phyloP scores from a whole-genome alignment of 2,113 vertebrate species.

The Oryzias celebensis region DNA sequence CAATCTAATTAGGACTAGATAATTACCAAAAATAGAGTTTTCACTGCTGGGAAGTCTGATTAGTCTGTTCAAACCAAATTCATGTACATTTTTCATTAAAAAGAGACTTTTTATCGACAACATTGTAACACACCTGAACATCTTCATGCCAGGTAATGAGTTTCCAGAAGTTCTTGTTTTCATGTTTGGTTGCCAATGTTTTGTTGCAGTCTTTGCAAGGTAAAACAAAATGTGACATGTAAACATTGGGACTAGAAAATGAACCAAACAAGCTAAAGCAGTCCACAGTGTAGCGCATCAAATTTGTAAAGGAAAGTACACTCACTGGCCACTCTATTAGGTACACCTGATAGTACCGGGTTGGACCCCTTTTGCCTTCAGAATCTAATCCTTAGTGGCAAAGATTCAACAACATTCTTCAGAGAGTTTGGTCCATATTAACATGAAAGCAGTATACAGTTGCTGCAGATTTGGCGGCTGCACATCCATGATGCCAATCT shows the following conservation, averaged over 20 bases:
- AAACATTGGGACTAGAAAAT: conserved; percentile 67
- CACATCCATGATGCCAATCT: too few species aligned
- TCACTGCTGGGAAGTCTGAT: conserved; percentile 64
- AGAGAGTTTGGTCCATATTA: too few species aligned
- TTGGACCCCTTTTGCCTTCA: too few species aligned
- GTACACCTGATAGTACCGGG: too few species aligned
- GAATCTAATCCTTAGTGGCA: too few species aligned
- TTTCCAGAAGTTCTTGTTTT: conserved; percentile 51
- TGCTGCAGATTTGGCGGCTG: too few species aligned
- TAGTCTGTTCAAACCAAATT: conserved; percentile 75
- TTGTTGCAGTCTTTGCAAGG: conserved; percentile 57
- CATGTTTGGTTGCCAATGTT: conserved; percentile 43
- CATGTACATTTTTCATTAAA: conserved; percentile 69
- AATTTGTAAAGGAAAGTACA: conserved; percentile 50
- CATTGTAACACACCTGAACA: conserved; percentile 28
- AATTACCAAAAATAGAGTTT: conserved; percentile 79
- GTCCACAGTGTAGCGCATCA: conserved; percentile 56
- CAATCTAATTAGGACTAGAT: conserved; percentile 78
- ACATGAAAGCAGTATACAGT: too few species aligned
- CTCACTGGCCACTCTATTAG: neutral
- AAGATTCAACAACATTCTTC: too few species aligned
- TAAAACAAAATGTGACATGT: conserved; percentile 73
- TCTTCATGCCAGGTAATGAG: conserved; percentile 24
- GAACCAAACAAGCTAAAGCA: conserved; percentile 54
- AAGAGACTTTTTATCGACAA: conserved; percentile 63